Conservation (phyloP, 2,888 invertebrate species). For the Tinea trinotella region DNA sequence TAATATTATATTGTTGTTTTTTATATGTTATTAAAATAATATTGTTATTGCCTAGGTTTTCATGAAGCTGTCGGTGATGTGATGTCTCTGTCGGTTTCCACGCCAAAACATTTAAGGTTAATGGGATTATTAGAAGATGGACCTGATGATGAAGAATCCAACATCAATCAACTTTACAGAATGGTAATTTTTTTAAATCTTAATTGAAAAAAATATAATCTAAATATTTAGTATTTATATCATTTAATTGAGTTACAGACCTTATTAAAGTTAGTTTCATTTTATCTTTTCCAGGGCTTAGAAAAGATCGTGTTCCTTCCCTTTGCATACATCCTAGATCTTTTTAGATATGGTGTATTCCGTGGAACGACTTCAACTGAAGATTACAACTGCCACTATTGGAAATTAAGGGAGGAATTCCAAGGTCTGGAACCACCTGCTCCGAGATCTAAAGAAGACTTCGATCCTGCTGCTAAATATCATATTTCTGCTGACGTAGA, state of each 20-base stretch:
- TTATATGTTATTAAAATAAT: not conserved
- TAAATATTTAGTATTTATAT: too few relatives aligned
- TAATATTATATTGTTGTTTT: too few relatives aligned
- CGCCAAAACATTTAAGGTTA: constrained; percentile 79
- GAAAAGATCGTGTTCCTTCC: constrained; percentile 82
- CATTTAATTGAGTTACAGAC: not conserved
- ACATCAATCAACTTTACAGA: constrained; percentile 77
- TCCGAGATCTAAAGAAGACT: constrained; percentile 73
- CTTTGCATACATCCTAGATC: constrained; percentile 77
- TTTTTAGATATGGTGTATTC: constrained; percentile 79
- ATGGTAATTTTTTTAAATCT: constrained; percentile 62
- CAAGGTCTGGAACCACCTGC: constrained; percentile 77
- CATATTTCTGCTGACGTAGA: constrained; percentile 77
- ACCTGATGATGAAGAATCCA: constrained; percentile 73
- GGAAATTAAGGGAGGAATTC: constrained; percentile 71
- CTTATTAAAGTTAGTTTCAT: not conserved
- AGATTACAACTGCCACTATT: constrained; percentile 78
- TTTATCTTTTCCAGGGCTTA: constrained; percentile 69
- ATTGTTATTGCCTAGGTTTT: constrained; percentile 72
- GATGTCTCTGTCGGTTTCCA: constrained; percentile 77
- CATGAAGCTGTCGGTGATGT: constrained; percentile 86
- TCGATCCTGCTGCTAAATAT: constrained; percentile 79
- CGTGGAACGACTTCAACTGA: constrained; percentile 71
- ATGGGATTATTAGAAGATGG: constrained; percentile 76
- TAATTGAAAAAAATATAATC: too few relatives aligned